Percentiles rank a stretch among this genome's conserved stretches.
Conservation (phyloP, 2,113 vertebrate species). For the Pampusana beccarii region DNA sequence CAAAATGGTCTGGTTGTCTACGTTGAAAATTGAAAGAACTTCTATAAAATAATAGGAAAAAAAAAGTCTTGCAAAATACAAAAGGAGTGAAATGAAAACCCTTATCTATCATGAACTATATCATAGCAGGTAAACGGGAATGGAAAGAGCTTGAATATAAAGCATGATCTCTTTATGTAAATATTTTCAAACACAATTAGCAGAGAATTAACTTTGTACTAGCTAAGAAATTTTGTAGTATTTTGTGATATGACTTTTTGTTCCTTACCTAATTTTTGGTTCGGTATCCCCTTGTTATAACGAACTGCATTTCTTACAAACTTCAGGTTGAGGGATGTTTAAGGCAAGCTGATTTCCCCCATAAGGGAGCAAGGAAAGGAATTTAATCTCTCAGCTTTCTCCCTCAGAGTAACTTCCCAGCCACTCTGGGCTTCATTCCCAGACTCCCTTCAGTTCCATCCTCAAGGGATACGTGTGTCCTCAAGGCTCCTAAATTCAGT, state of each 20-base stretch:
- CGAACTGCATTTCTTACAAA: background rate
- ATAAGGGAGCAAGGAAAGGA: background rate
- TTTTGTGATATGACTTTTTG: background rate
- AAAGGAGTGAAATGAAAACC: background rate
- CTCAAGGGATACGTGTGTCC: slow-evolving; percentile 9
- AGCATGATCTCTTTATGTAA: background rate
- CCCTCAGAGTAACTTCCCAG: background rate
- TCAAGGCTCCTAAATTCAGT: background rate
- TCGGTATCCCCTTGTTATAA: background rate
- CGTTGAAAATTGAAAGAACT: background rate
- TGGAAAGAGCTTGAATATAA: too few relatives aligned
- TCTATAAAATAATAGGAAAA: background rate
- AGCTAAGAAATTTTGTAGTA: background rate
- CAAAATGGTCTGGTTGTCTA: background rate
- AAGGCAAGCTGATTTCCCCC: background rate
- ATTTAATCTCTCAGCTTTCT: background rate
- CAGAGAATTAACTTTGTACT: background rate
- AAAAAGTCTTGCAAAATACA: background rate
- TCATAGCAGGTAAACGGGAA: background rate
- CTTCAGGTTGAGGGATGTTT: background rate
- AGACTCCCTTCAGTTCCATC: background rate
- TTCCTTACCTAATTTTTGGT: background rate
- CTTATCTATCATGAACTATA: background rate
- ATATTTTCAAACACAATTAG: background rate
- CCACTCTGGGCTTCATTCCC: slow-evolving; percentile 2